Base-by-base conservation (phyloP, 2,797 vertebrate genomes). In the Schizopygopsis malacanthus region DNA sequence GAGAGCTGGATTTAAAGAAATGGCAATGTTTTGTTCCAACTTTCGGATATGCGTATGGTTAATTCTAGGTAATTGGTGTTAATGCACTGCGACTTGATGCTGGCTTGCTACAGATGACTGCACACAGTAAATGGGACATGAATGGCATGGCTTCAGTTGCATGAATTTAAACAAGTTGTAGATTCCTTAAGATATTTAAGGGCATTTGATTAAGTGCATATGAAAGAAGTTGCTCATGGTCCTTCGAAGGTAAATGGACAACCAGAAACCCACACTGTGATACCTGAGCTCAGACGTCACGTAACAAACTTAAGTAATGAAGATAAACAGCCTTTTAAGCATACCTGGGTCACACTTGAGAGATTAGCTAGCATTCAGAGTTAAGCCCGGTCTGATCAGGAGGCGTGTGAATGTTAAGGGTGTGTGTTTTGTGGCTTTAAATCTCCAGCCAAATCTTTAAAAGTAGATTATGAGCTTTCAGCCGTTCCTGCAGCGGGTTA, bases 381-480 rank as follows among this genome's bases (percentile, higher is more conserved):
- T 89, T 93, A 90, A 94, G 86, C 88, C 67, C 15, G 73, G 89
- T 91, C 79, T 90, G 89, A 88, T 87, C 87, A 47, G 85, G 9
- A 85, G 87, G 79, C 84, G 73, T 83, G 39, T 50, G 61, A 79
- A 72, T 63, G 84, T 85, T 80, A 71, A 79, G 56, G 89, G 88
- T 79, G 84, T 33, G 82, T 8, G 28, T 39, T 78, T 69, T 54
- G 80, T 72, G 70, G 87, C 87, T 85, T 91, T 93, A 94, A 95
- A 94, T 89, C 92, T 92, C 92, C 86, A 93, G 93, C 90, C 28
- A 81, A 89, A 88, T 91, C 93, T 83, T 83, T 59, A 59, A 95
- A 94, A 95, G 92, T 89, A 93, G 95, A 93, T 95, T 95, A 95
- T 91, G 85, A 78, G 90, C 84, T 93, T 85, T 85, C 75, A 71